Conservation (phyloP, 2,888 invertebrate species). For the Drosophila diplacantha region DNA sequence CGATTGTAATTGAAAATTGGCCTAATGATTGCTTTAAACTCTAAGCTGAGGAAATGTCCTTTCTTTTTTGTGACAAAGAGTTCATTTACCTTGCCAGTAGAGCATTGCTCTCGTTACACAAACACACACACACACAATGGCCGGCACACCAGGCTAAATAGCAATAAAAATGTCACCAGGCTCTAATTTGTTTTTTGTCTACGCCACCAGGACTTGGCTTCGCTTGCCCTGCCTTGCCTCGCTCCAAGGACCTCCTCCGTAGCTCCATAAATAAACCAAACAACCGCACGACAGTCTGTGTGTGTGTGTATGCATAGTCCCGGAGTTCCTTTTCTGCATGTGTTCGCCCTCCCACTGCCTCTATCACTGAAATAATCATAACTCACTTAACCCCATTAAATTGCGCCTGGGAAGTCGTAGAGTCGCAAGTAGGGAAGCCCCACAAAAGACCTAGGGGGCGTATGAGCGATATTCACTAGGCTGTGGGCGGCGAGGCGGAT, state of each 20-base stretch:
- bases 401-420: constrained; percentile 22
- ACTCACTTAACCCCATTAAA: constrained; percentile 64
- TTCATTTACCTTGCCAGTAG: constrained; percentile 53
- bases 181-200: constrained; percentile 60
- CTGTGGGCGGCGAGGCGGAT: neutral
- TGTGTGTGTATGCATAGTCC: constrained; percentile 9
- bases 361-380: constrained; percentile 55
- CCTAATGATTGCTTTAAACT: constrained; percentile 11
- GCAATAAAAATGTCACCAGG: constrained; percentile 66
- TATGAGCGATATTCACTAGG: constrained; percentile 37
- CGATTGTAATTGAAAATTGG: constrained; percentile 23
- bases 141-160: constrained; percentile 42
- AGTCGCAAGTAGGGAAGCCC: constrained; percentile 4
- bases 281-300: constrained; percentile 7
- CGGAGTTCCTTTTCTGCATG: constrained; percentile 30
- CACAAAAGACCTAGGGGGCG: constrained; percentile 23
- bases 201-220: constrained; percentile 24
- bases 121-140: constrained; percentile 15
- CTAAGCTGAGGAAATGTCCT: constrained; percentile 8
- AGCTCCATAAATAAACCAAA: constrained; percentile 32
- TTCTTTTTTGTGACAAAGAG: constrained; percentile 21
- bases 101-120: constrained; percentile 33
- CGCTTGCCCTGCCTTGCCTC: constrained; percentile 4
- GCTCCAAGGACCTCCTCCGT: constrained; percentile 28
- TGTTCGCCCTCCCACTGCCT: constrained; percentile 8